Base-by-base conservation (phyloP, 2,888 invertebrate species). In the Drosophila helvetica region DNA sequence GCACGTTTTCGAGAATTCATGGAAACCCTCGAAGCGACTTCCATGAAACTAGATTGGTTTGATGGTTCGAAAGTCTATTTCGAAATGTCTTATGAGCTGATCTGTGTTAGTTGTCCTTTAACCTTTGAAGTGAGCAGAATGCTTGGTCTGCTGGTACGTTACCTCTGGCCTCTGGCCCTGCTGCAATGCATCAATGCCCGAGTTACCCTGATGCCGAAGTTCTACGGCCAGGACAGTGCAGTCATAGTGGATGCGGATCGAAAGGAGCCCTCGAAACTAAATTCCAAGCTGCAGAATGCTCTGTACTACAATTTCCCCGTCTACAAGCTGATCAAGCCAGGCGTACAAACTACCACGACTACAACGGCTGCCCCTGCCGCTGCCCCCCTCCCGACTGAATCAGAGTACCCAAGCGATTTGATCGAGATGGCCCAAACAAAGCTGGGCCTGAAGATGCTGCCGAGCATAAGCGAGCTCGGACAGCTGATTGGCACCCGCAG, bases 351-450 rank as follows among this genome's bases (percentile, higher is more conserved):
- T 0, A 55, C 64, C 1, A 47, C 55, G 0, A 54, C 65, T 2
- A 56, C 61, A 0, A 58, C 71, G 1, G 67, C 77, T 0, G 70
- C 71, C 0, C 65, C 77, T 1, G 70, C 71, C 0, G 64, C 77
- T 1, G 62, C 3, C 22, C 22, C 22, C 4, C 22, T 73, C 0
- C 53, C 77, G 9, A 45, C 71, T 3, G 50, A 77, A 0, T 19
- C 79, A 12, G 86, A 82, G 30, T 89, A 90, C 70, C 91, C 91
- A 1, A 74, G 58, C 3, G 91, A 91, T 78, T 72, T 91, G 18
- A 63, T 91, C 1, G 70, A 90, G 42, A 82, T 91, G 3, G 90
- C 90, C 5, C 77, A 78, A 19, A 78, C 77, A 12, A 90, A 86
- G 58, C 68, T 91, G 38, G 91, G 90, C 4, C 62, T 91, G 0